Evolutionary conservation across 2,113 vertebrate genomes (phyloP), one percentile per base, ranked within the genome.

Genomic region (Lipophrys pholis): DNA sequence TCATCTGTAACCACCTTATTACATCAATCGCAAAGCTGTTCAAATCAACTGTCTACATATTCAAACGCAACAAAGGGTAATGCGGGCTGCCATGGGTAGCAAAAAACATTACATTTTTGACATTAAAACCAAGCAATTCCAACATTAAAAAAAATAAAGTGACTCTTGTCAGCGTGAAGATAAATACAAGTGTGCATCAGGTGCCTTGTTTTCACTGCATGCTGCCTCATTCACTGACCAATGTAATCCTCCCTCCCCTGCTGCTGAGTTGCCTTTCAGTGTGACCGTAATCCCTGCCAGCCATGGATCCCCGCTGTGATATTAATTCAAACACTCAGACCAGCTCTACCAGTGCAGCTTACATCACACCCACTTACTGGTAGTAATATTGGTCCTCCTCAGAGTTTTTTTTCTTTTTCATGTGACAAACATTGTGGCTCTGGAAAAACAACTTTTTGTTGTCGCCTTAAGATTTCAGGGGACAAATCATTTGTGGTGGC

Each of bases 291-390:
- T 91, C 85, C 81, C 21, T 72, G 52, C 76, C 83, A 78, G 86
- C 77, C 62, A 83, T 56, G 82, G 70, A 71, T 38, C 74, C 87
- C 89, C 64, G 46, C 90, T 78, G 82, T 39, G 91, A 87, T 89
- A 89, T 88, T 84, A 89, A 90, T 87, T 91, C 83, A 82, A 81
- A 82, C 81, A 65, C 87, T 86, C 76, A 38, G 76, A 16, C 69
- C 59, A 40, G 46, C 62, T 72, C 73, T 49, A 59, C 58, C 45
- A 14, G 41, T 49, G 50, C 9, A 61, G 59, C 71, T 69, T 78
- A 54, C 42, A 57, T 62, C 43, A 53, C 68, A 57, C 30, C 50
- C 75, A 68, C 55, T 73, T 55, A 69, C n/a, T 62, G 21, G 42
- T 41, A 74, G 78, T 14, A n/a, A 16, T 30, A 7, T 16, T 8